Evolutionary conservation across 2,113 vertebrate species (phyloP).

Genomic region (Tragelaphus strepsiceros): DNA sequence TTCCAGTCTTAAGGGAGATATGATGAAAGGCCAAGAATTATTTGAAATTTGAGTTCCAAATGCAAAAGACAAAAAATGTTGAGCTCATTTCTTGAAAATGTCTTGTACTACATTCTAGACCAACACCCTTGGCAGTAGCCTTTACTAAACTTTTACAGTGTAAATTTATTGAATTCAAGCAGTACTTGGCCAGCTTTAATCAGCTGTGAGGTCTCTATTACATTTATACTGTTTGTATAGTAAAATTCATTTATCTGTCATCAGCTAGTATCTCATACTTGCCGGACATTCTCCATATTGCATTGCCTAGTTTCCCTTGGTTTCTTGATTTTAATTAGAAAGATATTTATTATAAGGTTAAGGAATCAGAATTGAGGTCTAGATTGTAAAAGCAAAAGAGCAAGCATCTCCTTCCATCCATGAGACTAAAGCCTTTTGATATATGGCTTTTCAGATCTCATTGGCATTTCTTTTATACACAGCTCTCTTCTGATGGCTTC

Average conservation of each 20-base stretch:
- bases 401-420: neutral
- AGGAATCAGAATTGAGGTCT: neutral
- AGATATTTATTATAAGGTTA: neutral
- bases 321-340: slow-evolving; percentile 3
- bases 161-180: neutral
- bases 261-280: neutral
- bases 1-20: neutral
- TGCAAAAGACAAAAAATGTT: neutral
- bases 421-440: neutral
- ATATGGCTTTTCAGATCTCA: neutral
- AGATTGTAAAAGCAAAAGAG: neutral
- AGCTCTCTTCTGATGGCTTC: neutral
- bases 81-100: slow-evolving; percentile 24
- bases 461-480: neutral
- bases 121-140: neutral
- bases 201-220: neutral
- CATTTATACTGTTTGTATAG: neutral
- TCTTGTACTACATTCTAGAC: slow-evolving; percentile 30
- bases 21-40: neutral
- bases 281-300: neutral
- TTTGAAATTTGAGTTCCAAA: slow-evolving; percentile 14
- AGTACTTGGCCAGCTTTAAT: neutral
- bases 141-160: neutral
- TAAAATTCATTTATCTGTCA: neutral
- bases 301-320: neutral